phyloP scores from a whole-genome alignment of 2,888 invertebrate species.

The Stenchaetothrips biformis region DNA sequence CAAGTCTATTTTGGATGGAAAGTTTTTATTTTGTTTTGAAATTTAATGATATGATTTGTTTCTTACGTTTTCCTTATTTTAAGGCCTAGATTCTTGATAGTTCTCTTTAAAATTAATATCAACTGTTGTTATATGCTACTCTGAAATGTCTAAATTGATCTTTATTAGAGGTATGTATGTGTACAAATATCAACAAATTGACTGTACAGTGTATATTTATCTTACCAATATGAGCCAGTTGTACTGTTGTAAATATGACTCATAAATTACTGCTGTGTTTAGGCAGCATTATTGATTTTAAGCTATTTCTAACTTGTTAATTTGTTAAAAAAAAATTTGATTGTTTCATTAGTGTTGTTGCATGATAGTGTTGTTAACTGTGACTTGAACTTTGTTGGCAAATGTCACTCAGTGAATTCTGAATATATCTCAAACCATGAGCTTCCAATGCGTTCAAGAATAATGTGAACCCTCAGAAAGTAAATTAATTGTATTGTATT shows the following conservation, averaged over 20 bases:
- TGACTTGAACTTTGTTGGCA: too few species aligned
- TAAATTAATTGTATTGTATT: too few species aligned
- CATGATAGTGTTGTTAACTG: background rate
- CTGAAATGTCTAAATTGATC: background rate
- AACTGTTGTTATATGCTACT: background rate
- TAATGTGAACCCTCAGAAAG: too few species aligned
- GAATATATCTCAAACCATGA: too few species aligned
- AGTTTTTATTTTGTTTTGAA: background rate
- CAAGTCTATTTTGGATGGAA: too few species aligned
- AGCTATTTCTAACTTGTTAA: background rate
- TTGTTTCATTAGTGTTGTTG: background rate
- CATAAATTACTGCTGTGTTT: background rate
- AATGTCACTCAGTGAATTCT: too few species aligned
- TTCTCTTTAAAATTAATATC: background rate
- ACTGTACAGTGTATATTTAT: background rate
- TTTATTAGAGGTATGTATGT: background rate
- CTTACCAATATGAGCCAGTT: background rate
- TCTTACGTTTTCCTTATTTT: background rate
- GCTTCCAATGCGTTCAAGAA: too few species aligned
- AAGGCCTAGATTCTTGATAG: background rate
- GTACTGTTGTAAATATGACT: background rate
- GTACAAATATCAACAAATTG: background rate
- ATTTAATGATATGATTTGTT: background rate
- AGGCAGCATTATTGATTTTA: background rate
- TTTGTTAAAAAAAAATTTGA: background rate